phyloP scores from a whole-genome alignment of 2,113 vertebrate species.

The Callipepla squamata region DNA sequence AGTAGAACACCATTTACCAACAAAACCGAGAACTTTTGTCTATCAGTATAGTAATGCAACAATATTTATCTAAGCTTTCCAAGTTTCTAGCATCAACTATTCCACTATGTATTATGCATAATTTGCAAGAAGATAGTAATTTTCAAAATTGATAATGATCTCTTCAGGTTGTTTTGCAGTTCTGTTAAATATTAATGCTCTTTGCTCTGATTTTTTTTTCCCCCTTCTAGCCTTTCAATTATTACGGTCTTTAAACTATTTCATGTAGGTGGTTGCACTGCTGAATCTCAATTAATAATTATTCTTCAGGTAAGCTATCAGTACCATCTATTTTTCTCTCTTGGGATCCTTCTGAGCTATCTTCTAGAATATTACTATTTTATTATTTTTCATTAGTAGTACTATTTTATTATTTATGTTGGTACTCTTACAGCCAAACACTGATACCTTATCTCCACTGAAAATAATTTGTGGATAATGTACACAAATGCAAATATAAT shows the following conservation, averaged over 20 bases:
- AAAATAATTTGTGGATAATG: background rate
- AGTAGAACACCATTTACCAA: background rate
- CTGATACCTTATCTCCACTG: background rate
- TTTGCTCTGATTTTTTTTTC: background rate
- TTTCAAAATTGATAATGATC: background rate
- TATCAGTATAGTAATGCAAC: background rate
- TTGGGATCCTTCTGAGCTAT: background rate
- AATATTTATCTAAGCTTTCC: background rate
- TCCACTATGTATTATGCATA: background rate
- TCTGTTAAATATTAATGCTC: background rate
- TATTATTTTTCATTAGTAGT: background rate
- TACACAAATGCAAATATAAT: background rate
- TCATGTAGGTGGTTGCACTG: background rate
- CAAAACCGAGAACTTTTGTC: background rate
- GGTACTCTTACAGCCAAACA: background rate
- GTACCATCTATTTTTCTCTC: background rate
- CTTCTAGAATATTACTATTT: background rate
- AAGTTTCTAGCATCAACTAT: background rate
- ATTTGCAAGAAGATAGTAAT: background rate
- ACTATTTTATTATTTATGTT: background rate
- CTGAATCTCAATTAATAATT: background rate
- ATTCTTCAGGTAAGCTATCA: background rate
- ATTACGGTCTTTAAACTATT: background rate
- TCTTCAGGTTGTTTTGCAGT: background rate
- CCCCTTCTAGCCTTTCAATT: background rate